Evolutionary conservation across 2,888 invertebrate species (phyloP), one percentile per base, ranked within the genome.

Genomic region (Lamellibrachia columna): DNA sequence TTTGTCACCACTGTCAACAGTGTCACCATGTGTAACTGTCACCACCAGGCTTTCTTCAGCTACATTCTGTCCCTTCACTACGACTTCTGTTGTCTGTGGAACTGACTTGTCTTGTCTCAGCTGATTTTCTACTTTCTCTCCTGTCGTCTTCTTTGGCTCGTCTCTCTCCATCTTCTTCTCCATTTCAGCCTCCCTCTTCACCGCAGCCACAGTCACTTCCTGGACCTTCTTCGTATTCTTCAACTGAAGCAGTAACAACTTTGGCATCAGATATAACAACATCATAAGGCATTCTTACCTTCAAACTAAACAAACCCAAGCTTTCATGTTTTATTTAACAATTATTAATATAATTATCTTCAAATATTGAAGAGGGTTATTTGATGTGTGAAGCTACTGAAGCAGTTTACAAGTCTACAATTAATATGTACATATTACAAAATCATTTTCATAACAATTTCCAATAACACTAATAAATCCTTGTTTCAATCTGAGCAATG

Each of bases 221-320:
- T 93, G 92, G 9, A 92, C 93, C 91, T 93, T 93, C 91, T 90
- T 53, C 22, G 93, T 93, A 90, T 93, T 92, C 90, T 93, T 93
- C 92, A 93, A 90, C 93, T 93, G 92, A 75, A 3, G n/a, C 11
- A 52, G n/a, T 9, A 91, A 2, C 55, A 92, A 92, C 60, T 28
- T 52, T n/a, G 28, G 9, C 15, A 15, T 52, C 28, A 52, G 11
- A 9, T 6, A 53, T n/a, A 6, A n/a, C 22, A 75, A 75, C 75
- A 75, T 75, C 15, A 75, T 15, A 75, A 11, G 75, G 15, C 15
- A 75, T 75, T 75, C 15, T 75, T 6, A 60, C 22, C 28, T 90
- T 90, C 15, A n/a, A n/a, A 90, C 7, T 40, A 90, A 90, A 40
- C 15, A 90, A n/a, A 90, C 11, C 9, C 91, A 11, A 28, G 15